Percentiles rank a stretch among this genome's conserved stretches.
Evolutionary conservation across 2,113 vertebrate species (phyloP).

Genomic region (Phalacrocorax brasilianus): DNA sequence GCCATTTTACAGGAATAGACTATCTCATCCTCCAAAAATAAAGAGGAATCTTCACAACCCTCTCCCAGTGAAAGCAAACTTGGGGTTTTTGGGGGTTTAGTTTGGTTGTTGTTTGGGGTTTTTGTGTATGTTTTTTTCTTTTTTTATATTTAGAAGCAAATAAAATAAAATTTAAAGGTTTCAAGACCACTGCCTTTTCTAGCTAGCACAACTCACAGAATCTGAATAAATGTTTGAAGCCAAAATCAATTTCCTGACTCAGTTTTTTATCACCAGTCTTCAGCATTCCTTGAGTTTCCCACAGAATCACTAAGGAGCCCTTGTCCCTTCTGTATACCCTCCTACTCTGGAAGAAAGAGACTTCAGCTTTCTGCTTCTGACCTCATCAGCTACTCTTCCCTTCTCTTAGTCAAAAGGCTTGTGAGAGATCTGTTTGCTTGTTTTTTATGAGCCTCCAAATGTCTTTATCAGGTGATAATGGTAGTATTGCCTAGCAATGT

Average conservation of each 20-base stretch:
- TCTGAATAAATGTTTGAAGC: neutral
- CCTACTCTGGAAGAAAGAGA: neutral
- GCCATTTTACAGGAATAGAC: neutral
- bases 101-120: too few species aligned
- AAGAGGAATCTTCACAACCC: neutral
- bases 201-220: neutral
- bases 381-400: neutral
- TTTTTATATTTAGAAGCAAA: neutral
- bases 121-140: neutral
- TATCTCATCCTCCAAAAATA: neutral
- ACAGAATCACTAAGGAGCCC: neutral
- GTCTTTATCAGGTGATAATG: neutral
- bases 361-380: neutral
- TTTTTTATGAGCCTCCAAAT: neutral
- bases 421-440: neutral
- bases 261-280: neutral
- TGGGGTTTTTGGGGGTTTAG: too few species aligned
- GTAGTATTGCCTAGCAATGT: neutral
- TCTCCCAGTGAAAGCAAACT: neutral
- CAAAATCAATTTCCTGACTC: neutral
- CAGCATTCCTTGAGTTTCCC: neutral
- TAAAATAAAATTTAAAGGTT: neutral
- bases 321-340: neutral
- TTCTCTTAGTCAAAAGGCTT: neutral
- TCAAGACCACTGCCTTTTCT: neutral